Base-by-base conservation (phyloP, 1,140 invertebrate genomes). In the Tribolium madens region DNA sequence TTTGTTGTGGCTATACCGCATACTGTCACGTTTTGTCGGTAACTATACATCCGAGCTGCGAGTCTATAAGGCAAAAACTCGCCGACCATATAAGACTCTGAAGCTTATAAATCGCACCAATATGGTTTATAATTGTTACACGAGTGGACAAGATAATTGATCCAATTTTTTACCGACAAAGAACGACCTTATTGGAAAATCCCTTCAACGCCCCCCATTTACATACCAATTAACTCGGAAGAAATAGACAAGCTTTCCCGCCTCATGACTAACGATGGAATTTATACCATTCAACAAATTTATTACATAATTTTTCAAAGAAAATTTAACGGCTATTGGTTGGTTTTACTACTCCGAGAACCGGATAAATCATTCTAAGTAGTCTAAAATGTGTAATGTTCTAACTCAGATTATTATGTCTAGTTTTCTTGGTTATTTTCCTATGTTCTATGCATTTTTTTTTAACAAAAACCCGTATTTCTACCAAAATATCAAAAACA, bases 21-120 rank as follows among this genome's bases (percentile, higher is more conserved):
- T 76, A 73, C 68, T 69, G 47, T 76, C 75, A 76, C 75, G 75
- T 76, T 76, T 76, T 76, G 75, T 76, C 75, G 75, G 75, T 72
- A 76, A 71, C 68, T 72, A 76, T 76, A 76, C 60, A 76, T 72
- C 69, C 68, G 60, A 75, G 36, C 42, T 42, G 57, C 68, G 31
- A 47, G 42, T 70, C 33, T 70, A 70, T 71, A 76, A 60, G 69
- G 72, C 72, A 74, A 74, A 74, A 74, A 74, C 48, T 52, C 17
- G 14, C 26, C 52, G 15, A 15, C 72, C 72, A 42, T 57, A 53
- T 74, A 74, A 57, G 72, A 33, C 17, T 74, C 50, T 74, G 21
- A 31, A 46, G 72, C 72, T 46, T 46, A 74, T 74, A 74, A 74
- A 74, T 74, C 72, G 47, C 50, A 42, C 52, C 52, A 74, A 57